phyloP scores from a whole-genome alignment of 2,888 invertebrate species.

The Agrochola litura region DNA sequence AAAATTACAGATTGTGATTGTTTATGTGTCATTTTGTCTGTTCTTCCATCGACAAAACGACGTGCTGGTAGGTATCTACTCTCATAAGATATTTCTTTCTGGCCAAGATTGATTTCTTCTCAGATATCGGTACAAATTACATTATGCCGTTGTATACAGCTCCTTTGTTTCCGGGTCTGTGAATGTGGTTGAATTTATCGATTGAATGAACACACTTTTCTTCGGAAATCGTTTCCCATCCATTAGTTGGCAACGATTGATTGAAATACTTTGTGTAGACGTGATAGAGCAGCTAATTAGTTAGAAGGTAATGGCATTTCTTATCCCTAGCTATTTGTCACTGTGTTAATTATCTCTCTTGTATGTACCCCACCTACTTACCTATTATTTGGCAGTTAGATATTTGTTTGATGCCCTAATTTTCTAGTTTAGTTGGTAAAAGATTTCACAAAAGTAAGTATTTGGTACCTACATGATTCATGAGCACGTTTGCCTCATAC shows the following conservation, averaged over 20 bases:
- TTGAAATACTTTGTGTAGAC: slow-evolving; percentile 42
- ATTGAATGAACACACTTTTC: slow-evolving; percentile 37
- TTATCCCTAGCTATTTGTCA: slow-evolving; percentile 2
- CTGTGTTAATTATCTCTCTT: neutral
- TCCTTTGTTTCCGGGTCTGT: slow-evolving; percentile 25
- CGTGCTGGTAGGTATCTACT: neutral
- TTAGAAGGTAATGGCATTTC: slow-evolving; percentile 21
- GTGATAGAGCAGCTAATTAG: slow-evolving; percentile 39
- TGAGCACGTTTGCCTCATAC: slow-evolving; percentile 25
- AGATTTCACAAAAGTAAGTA: neutral
- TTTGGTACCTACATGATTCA: slow-evolving; percentile 23
- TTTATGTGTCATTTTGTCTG: too few relatives aligned
- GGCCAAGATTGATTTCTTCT: slow-evolving; percentile 1
- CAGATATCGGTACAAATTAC: slow-evolving; percentile 14
- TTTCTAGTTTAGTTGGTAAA: neutral
- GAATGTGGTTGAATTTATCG: slow-evolving; percentile 53
- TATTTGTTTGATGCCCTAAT: neutral
- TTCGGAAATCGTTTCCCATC: slow-evolving; percentile 35
- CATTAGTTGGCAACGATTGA: slow-evolving; percentile 30
- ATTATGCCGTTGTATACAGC: slow-evolving; percentile 29
- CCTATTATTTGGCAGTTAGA: neutral
- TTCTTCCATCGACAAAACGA: too few relatives aligned
- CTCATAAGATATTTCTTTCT: neutral
- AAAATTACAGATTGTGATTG: too few relatives aligned
- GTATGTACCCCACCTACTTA: too few relatives aligned